Percentiles rank a stretch among this genome's conserved stretches.
These are phyloP conservation scores for Synaphobranchus kaupii DNA, from an alignment of 2,797 vertebrate genomes.

Conservation along the genomic window DNA sequence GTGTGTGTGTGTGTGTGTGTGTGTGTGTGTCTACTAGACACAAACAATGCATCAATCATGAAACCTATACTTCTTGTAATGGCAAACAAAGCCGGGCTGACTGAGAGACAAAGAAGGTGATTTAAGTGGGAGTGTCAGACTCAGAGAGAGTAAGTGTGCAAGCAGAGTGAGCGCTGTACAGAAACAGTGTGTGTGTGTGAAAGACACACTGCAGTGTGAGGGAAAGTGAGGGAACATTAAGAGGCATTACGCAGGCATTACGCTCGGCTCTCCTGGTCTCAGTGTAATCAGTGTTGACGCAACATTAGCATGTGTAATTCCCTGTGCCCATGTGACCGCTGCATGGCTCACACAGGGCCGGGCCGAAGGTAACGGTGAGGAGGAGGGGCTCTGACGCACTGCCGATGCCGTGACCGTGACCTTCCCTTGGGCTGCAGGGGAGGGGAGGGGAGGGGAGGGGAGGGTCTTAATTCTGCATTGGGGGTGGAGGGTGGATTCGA, in stretches of 20 bases:
- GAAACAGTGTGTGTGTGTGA: not conserved
- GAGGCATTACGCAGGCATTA: constrained; percentile 33
- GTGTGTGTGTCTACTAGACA: too few species aligned
- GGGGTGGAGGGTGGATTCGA: not conserved
- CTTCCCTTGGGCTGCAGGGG: not conserved
- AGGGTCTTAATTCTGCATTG: not conserved
- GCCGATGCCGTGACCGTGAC: not conserved
- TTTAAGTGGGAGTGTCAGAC: too few species aligned
- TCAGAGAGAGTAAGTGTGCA: not conserved
- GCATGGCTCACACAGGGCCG: not conserved
- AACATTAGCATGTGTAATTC: constrained; percentile 25
- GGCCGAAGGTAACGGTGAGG: not conserved
- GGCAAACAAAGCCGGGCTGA: too few species aligned
- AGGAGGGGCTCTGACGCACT: not conserved
- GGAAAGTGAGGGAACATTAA: constrained; percentile 32
- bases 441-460: not conserved
- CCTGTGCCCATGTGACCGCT: not conserved
- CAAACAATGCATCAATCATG: too few species aligned
- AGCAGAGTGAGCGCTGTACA: not conserved
- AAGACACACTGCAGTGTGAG: not conserved
- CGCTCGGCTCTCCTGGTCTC: constrained; percentile 35
- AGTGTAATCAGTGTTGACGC: constrained; percentile 33
- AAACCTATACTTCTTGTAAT: too few species aligned
- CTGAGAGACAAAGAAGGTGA: too few species aligned
- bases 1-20: too few species aligned